phyloP scores from a whole-genome alignment of 1,140 invertebrate genomes.

The Chionoecetes opilio region DNA sequence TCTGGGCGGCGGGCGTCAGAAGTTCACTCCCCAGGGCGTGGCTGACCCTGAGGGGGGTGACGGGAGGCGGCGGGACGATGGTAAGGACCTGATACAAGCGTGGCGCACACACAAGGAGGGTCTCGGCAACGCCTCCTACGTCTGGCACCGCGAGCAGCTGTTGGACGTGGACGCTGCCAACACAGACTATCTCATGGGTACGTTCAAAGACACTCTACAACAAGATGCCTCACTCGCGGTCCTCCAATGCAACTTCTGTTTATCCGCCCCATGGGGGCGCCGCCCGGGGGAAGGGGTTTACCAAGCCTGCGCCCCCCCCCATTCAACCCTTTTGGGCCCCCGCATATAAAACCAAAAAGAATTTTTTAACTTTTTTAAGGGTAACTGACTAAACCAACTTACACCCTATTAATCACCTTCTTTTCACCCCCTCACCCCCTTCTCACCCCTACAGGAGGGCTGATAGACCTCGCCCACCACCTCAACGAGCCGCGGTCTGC shows the following conservation, averaged over 20 bases:
- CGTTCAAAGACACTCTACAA: neutral
- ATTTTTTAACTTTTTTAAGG: too few relatives aligned
- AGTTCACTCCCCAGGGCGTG: constrained; percentile 88
- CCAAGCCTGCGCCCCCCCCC: too few relatives aligned
- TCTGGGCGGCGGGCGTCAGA: constrained; percentile 88
- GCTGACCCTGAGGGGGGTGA: constrained; percentile 84
- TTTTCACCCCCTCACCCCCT: neutral
- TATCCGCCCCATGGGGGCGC: too few relatives aligned
- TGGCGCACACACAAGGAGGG: constrained; percentile 84
- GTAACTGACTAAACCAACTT: neutral
- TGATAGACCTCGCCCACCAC: constrained; percentile 79
- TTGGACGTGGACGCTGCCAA: constrained; percentile 85
- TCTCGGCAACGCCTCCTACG: constrained; percentile 88
- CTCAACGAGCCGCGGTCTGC: constrained; percentile 73
- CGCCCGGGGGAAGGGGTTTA: too few relatives aligned
- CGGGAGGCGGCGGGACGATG: constrained; percentile 81
- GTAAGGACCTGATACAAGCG: constrained; percentile 84
- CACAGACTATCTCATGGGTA: constrained; percentile 89
- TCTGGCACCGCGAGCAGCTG: constrained; percentile 86
- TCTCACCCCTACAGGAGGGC: constrained; percentile 47
- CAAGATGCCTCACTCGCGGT: too few relatives aligned
- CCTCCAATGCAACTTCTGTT: too few relatives aligned
- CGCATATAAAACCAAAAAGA: too few relatives aligned
- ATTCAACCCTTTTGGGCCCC: too few relatives aligned
- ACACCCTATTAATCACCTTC: neutral